phyloP scores from a whole-genome alignment of 2,888 invertebrate species.

The Hermaeophaga mercurialis region DNA sequence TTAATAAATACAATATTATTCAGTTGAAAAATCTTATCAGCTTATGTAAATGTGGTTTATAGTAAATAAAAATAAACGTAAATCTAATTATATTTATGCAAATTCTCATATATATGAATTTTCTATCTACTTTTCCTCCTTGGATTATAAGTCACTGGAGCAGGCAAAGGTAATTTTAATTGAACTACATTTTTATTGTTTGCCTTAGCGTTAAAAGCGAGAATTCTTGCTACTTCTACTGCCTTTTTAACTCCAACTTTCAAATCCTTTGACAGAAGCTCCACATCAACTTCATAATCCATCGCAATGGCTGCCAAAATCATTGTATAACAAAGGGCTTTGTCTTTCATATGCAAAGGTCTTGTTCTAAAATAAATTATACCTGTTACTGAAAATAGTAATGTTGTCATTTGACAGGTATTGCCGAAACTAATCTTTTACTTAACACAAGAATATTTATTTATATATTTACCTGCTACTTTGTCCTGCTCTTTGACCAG shows the following conservation, averaged over 20 bases:
- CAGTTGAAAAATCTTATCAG: too few relatives aligned
- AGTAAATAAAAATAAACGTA: too few relatives aligned
- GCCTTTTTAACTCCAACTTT: conserved; percentile 51
- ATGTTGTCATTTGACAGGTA: too few relatives aligned
- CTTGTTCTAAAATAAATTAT: conserved; percentile 45
- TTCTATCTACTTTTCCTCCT: conserved; percentile 28
- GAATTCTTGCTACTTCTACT: conserved; percentile 48
- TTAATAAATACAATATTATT: too few relatives aligned
- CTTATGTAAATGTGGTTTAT: too few relatives aligned
- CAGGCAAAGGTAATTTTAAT: conserved; percentile 50
- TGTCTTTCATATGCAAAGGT: conserved; percentile 53
- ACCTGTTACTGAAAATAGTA: neutral
- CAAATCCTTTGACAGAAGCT: conserved; percentile 46
- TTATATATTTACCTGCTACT: conserved; percentile 40
- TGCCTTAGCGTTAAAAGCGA: conserved; percentile 46
- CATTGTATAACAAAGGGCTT: conserved; percentile 51
- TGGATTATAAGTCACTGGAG: conserved; percentile 36
- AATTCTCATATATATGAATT: too few relatives aligned
- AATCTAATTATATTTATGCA: too few relatives aligned
- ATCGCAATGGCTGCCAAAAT: conserved; percentile 49
- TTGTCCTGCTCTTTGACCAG: conserved; percentile 31
- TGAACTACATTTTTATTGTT: conserved; percentile 45
- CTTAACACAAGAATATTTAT: too few relatives aligned
- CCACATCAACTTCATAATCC: conserved; percentile 49
- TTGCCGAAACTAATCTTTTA: too few relatives aligned